These are phyloP conservation scores for Leptopilina syphax DNA, from an alignment of 2,888 invertebrate species.

Conservation along the genomic window DNA sequence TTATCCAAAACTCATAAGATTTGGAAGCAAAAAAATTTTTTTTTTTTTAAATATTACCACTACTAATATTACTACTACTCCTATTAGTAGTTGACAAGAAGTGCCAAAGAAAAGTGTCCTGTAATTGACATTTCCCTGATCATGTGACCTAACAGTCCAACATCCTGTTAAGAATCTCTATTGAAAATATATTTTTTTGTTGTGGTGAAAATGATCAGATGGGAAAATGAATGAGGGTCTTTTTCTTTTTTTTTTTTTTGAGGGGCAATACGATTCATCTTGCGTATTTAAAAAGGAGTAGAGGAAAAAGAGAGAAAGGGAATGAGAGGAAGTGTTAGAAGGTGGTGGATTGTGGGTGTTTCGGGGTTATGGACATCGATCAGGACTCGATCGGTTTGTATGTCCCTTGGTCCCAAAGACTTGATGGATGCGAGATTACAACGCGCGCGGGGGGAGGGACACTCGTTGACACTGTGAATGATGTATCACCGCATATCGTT, in stretches of 20 bases:
- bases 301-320: slow-evolving; percentile 16
- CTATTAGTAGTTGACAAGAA: too few relatives aligned
- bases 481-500: slow-evolving; percentile 55
- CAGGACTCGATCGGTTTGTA: slow-evolving; percentile 60
- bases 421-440: slow-evolving; percentile 76
- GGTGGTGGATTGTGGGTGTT: slow-evolving; percentile 57
- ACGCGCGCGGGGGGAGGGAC: slow-evolving; percentile 56
- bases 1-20: too few relatives aligned
- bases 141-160: too few relatives aligned
- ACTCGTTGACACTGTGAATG: slow-evolving; percentile 55
- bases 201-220: too few relatives aligned
- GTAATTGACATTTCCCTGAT: too few relatives aligned
- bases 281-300: slow-evolving; percentile 52
- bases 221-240: slow-evolving; percentile 46
- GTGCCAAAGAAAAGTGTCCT: too few relatives aligned
- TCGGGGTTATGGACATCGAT: slow-evolving; percentile 68
- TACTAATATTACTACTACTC: too few relatives aligned
- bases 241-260: slow-evolving; percentile 5
- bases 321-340: slow-evolving; percentile 20
- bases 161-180: too few relatives aligned
- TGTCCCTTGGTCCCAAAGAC: slow-evolving; percentile 60
- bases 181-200: too few relatives aligned
- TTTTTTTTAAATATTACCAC: too few relatives aligned
- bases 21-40: too few relatives aligned
- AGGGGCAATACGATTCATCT: slow-evolving; percentile 58